Evolutionary conservation across 2,888 invertebrate genomes (phyloP).

Genomic region (Drosophila fulvimacula): DNA sequence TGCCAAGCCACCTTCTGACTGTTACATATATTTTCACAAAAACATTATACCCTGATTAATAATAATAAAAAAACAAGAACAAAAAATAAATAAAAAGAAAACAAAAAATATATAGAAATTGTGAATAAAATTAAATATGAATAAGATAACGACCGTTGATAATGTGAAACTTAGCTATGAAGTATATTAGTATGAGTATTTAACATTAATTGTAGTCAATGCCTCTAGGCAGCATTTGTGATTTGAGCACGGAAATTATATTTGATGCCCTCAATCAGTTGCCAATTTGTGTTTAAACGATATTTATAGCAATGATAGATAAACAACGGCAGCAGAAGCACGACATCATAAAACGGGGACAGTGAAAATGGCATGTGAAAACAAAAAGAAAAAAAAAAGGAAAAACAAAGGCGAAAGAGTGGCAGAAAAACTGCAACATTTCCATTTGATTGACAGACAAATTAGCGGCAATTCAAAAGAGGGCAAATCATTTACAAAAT

Average conservation of each 20-base stretch:
- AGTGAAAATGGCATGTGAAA: conserved; percentile 27
- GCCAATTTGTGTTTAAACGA: conserved; percentile 41
- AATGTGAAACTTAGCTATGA: too few relatives aligned
- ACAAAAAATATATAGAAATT: too few relatives aligned
- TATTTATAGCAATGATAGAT: conserved; percentile 36
- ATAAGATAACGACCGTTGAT: too few relatives aligned
- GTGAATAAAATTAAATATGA: too few relatives aligned
- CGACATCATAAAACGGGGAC: conserved; percentile 42
- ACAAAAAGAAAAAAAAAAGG: conserved; percentile 11
- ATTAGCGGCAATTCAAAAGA: conserved; percentile 76
- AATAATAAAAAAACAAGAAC: too few relatives aligned
- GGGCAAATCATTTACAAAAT: conserved; percentile 70
- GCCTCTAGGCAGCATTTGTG: too few relatives aligned
- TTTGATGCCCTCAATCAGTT: conserved; percentile 16
- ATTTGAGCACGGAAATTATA: not conserved
- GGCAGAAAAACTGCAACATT: conserved; percentile 36
- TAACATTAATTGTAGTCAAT: too few relatives aligned
- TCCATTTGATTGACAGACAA: conserved; percentile 73
- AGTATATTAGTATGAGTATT: too few relatives aligned
- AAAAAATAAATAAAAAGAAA: too few relatives aligned
- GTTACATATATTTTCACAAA: too few relatives aligned
- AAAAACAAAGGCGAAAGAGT: conserved; percentile 1
- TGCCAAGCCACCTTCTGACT: too few relatives aligned
- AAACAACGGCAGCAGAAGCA: conserved; percentile 24
- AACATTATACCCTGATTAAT: too few relatives aligned